Evolutionary conservation across 1,140 invertebrate species (phyloP), one percentile per base, ranked within the genome.

Genomic region (Saccostrea cuccullata): DNA sequence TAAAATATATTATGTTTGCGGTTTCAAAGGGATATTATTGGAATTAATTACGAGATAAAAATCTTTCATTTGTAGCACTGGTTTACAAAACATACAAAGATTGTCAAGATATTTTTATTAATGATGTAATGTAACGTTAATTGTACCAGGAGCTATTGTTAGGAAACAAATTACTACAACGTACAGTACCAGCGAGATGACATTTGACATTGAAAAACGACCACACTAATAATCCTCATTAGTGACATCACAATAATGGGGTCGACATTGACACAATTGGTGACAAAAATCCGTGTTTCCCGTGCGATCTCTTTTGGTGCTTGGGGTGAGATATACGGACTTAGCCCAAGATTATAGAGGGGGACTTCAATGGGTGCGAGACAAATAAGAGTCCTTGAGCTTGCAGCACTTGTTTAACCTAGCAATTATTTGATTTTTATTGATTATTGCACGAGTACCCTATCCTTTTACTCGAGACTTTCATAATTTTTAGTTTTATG

Each of bases 121-220:
- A 77, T 77, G 70, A 77, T 77, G 70, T 77, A 77, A 77, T 36
- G 23, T 77, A 77, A 36, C 8, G 70, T 77, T 77, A 77, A 77
- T 77, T 77, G 30, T 26, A 30, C 30, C 4, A 15, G 8, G 30
- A 26, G 30, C 70, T 26, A 77, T 77, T 77, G 70, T 77, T 13
- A 36, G 26, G 26, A 77, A 77, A 26, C 26, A 77, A 30, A 77
- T 77, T 77, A 77, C 70, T 30, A 30, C 26, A 77, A 77, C 70
- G 26, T 77, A 77, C 23, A 77, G 11, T 77, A 26, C 70, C 70
- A 77, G 30, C 15, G 26, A 77, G 30, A 26, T 40, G 70, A 77
- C 70, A 77, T 77, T 77, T 77, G 70, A 77, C 70, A 77, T 36
- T 77, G 70, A 77, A 36, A 30, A 77, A 77, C 70, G 70, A 36